These are phyloP conservation scores for Petrocephalus schoutedeni DNA, from an alignment of 2,797 vertebrate genomes.

Conservation along the genomic window DNA sequence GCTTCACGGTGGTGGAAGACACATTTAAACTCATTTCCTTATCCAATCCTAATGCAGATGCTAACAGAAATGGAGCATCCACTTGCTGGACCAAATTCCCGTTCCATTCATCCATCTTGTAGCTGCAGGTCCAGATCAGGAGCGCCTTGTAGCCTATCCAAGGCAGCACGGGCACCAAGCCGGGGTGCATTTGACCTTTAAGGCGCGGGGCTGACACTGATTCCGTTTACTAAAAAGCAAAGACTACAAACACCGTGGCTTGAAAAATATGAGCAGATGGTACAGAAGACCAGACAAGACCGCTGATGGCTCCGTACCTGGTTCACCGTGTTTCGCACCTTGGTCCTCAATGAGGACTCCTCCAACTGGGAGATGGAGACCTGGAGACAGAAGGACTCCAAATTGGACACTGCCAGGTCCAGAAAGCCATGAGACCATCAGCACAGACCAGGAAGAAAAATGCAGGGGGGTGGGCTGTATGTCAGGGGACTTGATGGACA, in stretches of 20 bases:
- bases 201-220: neutral
- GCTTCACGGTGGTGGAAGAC: constrained; percentile 43
- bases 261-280: neutral
- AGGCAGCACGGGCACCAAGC: neutral
- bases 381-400: neutral
- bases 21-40: constrained; percentile 22
- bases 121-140: neutral
- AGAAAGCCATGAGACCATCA: neutral
- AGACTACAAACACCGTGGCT: neutral
- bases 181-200: neutral
- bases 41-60: constrained; percentile 20
- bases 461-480: neutral
- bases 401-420: neutral
- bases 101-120: neutral
- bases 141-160: neutral
- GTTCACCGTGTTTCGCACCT: neutral
- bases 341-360: neutral
- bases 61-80: neutral
- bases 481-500: neutral
- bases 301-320: neutral
- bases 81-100: neutral
- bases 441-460: neutral
- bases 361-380: neutral
- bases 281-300: neutral
- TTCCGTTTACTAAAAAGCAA: neutral